Evolutionary conservation across 2,888 invertebrate species (phyloP), one percentile per base, ranked within the genome.

Genomic region (Nysson spinosus): DNA sequence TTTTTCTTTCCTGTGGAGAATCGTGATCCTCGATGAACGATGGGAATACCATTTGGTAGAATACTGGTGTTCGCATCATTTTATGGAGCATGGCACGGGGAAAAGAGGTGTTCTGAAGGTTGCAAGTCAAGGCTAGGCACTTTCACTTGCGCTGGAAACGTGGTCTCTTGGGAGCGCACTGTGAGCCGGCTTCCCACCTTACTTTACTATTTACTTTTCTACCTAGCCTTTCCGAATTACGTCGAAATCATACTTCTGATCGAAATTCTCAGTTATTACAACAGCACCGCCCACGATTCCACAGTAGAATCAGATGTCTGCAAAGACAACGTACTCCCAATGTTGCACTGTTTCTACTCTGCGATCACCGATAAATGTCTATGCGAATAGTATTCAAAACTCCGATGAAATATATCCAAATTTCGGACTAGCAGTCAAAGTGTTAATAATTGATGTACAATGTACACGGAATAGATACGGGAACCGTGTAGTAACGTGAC

Each of bases 61-160:
- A 17, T 14, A 11, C 24, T 7, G 24, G 39, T 22, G 42, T 61
- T 74, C 44, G 62, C 57, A 61, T 60, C 49, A 46, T 51, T 58
- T 68, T 50, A 22, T 44, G 24, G 60, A 40, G 49, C 56, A 35
- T 20, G 26, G 39, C 12, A 9, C 16, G 34, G 24, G 35, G 61
- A 57, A 51, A 51, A 65, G 73, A 60, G 61, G 58, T 66, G 61
- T 60, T 69, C 72, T 81, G 84, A 85, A 85, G 85, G 85, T 85
- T 84, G 81, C 83, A 82, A 84, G 84, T 86, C 86, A 86, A 86
- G 86, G 86, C 85, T 85, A 79, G 80, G 61, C 49, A 81, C 83
- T 83, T 83, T 85, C 84, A 84, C 86, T 85, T 55, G 54, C 44
- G 47, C 67, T 19, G 49, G 49, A 16, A 22, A 47, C 51, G 35